Conservation (phyloP, 2,888 invertebrate genomes). For the Adelphocoris suturalis region DNA sequence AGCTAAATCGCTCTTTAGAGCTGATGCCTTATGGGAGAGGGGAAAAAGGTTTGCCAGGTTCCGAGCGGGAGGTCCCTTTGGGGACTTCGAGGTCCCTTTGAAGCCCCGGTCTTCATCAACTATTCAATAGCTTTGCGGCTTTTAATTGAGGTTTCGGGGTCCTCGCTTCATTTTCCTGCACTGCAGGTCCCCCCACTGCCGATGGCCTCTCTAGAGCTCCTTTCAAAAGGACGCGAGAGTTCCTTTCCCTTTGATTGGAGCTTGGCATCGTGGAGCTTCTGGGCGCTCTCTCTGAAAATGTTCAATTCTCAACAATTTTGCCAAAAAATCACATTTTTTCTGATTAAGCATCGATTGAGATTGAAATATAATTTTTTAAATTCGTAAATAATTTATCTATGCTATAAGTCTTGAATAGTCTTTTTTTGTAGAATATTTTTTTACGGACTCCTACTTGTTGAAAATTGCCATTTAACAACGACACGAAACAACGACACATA, state of each 20-base stretch:
- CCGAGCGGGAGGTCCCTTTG: slow-evolving; percentile 14
- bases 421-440: no score
- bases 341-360: no score
- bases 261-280: background rate
- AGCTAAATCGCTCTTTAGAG: slow-evolving; percentile 34
- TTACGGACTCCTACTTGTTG: no score
- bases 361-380: no score
- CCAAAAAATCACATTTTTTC: no score
- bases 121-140: slow-evolving; percentile 75
- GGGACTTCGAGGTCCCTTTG: slow-evolving; percentile 55
- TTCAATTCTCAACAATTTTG: no score
- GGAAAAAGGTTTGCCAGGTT: slow-evolving; percentile 51
- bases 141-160: slow-evolving; percentile 72
- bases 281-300: no score
- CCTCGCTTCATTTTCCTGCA: slow-evolving; percentile 69
- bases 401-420: no score
- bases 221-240: background rate
- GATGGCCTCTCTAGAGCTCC: background rate
- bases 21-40: background rate
- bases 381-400: no score
- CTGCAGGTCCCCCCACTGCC: background rate
- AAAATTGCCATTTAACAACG: no score
- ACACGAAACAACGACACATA: no score
- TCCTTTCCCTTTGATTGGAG: background rate
- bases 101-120: slow-evolving; percentile 73